Evolutionary conservation across 2,113 vertebrate species (phyloP).

Genomic region (Acinonyx jubatus): DNA sequence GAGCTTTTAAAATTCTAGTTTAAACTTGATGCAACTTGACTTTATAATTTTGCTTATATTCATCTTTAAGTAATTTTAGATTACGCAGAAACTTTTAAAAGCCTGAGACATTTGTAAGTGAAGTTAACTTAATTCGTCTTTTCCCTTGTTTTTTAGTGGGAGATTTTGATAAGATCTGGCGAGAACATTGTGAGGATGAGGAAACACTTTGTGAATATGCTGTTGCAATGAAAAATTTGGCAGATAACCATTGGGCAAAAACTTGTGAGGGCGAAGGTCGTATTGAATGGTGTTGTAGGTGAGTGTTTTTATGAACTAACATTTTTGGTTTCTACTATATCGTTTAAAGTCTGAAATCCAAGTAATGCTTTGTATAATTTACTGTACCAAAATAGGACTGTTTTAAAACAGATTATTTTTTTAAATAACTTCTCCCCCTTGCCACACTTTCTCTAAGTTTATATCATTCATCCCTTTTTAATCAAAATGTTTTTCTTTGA

Average conservation of each 20-base stretch:
- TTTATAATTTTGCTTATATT: slow-evolving; percentile 24
- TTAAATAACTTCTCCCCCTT: slow-evolving; percentile 4
- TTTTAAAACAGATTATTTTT: slow-evolving; percentile 20
- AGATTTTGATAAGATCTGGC: slow-evolving; percentile 99
- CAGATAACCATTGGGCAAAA: slow-evolving; percentile 98
- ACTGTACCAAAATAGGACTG: background rate
- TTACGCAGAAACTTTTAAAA: slow-evolving; percentile 27
- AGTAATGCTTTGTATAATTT: background rate
- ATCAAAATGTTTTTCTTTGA: slow-evolving; percentile 20
- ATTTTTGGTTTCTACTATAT: slow-evolving; percentile 10
- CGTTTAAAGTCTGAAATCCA: slow-evolving; percentile 5
- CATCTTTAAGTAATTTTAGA: slow-evolving; percentile 29
- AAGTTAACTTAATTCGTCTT: slow-evolving; percentile 59
- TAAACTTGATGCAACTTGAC: background rate
- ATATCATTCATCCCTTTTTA: slow-evolving; percentile 38
- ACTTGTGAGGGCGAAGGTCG: slow-evolving; percentile 96
- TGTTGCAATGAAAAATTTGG: slow-evolving; percentile 98
- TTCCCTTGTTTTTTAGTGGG: slow-evolving; percentile 89
- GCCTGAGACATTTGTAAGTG: slow-evolving; percentile 3
- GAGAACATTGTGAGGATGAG: slow-evolving; percentile 98
- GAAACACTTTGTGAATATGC: slow-evolving; percentile 98
- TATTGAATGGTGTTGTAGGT: slow-evolving; percentile 99
- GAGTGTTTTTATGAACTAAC: slow-evolving; percentile 58
- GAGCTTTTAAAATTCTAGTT: background rate
- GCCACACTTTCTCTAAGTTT: background rate